Base-by-base conservation (phyloP, 37 sponge, comb jelly and placozoan genomes). In the Dysidea cf. avara region DNA sequence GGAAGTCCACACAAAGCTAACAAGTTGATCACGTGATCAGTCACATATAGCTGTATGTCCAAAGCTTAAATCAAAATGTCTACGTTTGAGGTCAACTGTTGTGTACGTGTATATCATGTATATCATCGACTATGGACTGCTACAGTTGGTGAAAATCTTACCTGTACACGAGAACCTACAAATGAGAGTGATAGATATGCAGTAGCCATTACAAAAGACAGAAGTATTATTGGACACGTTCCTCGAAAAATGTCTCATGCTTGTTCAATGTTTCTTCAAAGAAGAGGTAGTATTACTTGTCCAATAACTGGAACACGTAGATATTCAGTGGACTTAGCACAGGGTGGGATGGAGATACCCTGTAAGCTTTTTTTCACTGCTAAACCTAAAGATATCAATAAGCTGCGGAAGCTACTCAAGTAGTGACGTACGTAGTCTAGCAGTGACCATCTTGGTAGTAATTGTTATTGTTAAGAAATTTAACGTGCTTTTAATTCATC, bases 201-300 rank as follows among this genome's bases (percentile, higher is more conserved):
- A 53, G 71, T 69, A 29, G 22, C 11, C 22, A 53, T 69, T 13
- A 32, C 14, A 24, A 69, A 55, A n/a, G n/a, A n/a, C n/a, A n/a
- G n/a, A n/a, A n/a, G n/a, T n/a, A n/a, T n/a, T n/a, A 56, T 69
- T n/a, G 71, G 71, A 12, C 54, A 69, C 32, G 35, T 69, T 11
- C 55, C 71, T 18, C 71, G 71, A 25, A 53, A 56, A 36, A 53
- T 69, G 24, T 69, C 71, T 21, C 54, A 53, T 18, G 17, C 31
- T 12, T 69, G 53, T 53, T 69, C 31, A 31, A 32, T 53, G 12
- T 69, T 69, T 36, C 56, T 69, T 64, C 39, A 39, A 6, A 25
- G 21, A n/a, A 39, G 37, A 13, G 65, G 65, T 22, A 33, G 39
- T 9, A 53, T 69, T 11, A 69, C 55, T 16, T 31, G 35, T 7